Base-by-base conservation (phyloP, 2,888 invertebrate species). In the Beris chalybata region DNA sequence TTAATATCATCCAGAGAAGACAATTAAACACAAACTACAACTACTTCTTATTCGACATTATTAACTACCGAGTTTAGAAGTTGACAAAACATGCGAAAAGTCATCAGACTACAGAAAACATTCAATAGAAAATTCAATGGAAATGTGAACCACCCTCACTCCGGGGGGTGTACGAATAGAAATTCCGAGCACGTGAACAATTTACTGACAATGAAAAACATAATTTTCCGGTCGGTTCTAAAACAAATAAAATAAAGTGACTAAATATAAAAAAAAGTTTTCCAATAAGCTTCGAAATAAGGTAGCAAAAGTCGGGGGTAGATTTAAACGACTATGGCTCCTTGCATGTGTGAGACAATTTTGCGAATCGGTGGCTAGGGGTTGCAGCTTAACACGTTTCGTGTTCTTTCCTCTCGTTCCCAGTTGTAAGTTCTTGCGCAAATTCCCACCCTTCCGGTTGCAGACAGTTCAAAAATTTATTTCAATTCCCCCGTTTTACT, bases 381-480 rank as follows among this genome's bases (percentile, higher is more conserved):
- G 59, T 57, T 44, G 59, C 56, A 68, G 56, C 54, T 68, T 64
- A 63, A 61, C 65, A 65, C 63, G 63, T 57, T n/a, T 56, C 65
- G 22, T 38, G 5, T 38, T 52, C 31, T 48, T 38, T 32, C 15
- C 44, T 54, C 5, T 54, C 30, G 38, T 52, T 31, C 32, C 9
- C 55, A 55, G n/a, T 63, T 5, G 44, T 53, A 43, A n/a, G 31
- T 53, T 63, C 31, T 22, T 2, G 22, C 22, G 22, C 3, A 5
- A 52, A 54, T 45, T 53, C 45, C 30, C 64, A 64, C 43, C 45
- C 30, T 15, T 64, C 31, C 15, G 56, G 15, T 38, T 56, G 53
- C 43, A 53, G 66, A 61, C 66, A 56, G 64, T 64, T 55, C 65
- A 29, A 48, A 61, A 69, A 66, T 69, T 69, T 69, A 66, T 69